Evolutionary conservation across 2,113 vertebrate genomes (phyloP), one percentile per base, ranked within the genome.

Genomic region (Onychorhynchus coronatus): DNA sequence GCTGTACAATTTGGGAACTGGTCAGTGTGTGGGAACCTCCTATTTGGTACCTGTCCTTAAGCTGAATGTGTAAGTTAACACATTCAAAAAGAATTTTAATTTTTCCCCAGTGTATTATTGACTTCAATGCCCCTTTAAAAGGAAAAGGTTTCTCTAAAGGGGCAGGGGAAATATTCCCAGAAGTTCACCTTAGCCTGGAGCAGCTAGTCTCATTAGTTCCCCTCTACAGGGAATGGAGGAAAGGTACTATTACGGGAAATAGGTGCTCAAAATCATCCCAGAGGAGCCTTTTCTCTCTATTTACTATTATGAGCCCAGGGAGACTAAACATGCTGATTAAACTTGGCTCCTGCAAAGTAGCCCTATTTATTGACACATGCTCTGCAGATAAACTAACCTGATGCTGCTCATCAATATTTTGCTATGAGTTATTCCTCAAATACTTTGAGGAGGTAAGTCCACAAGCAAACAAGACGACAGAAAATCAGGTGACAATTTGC

Each of bases 141-240:
- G 37, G 56, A 76, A 93, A 78, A 91, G 42, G 20, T 33, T 93
- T 89, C 83, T 86, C 39, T 81, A 61, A 25, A 59, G 66, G 89
- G 76, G 76, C 91, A 95, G 22, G 22, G 10, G 56, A 89, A 68
- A 56, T 91, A 92, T 72, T 97, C 89, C 86, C 89, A 96, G 68
- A 68, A 81, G 93, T 59, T 95, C 91, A 61, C 0, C 1, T 37
- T 81, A 72, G 95, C 94, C 95, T 95, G 77, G 33, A 86, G 96
- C 86, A 67, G 17, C 56, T 39, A 75, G 76, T 95, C 96, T 65
- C 93, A 56, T 75, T 56, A 93, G 93, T 14, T 22, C 56, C 3
- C 5, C 65, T 95, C 93, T 62, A 67, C 9, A 85, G 95, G 91
- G 94, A 93, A 74, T 0, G 8, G 16, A 74, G 70, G 79, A 84